Conservation (phyloP, 2,113 vertebrate species). For the Cheirogaleus medius region DNA sequence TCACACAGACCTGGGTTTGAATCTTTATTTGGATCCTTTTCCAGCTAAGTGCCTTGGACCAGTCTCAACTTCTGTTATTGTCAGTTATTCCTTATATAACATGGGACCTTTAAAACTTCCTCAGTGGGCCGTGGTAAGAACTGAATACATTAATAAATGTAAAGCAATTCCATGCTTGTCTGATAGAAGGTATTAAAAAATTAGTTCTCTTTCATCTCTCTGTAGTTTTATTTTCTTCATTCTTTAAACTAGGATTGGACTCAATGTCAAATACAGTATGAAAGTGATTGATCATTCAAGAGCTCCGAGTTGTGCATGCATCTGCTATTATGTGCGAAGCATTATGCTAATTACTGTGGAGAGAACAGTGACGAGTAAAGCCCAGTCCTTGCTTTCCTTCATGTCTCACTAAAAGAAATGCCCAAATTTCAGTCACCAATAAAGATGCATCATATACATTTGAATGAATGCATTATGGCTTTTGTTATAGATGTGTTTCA, state of each 20-base stretch:
- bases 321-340: not conserved
- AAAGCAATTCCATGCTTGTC: not conserved
- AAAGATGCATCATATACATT: not conserved
- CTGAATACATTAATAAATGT: not conserved
- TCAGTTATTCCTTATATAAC: not conserved
- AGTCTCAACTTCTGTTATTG: not conserved
- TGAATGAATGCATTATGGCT: not conserved
- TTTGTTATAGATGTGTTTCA: not conserved
- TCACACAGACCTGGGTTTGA: not conserved
- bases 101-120: not conserved
- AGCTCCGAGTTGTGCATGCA: not conserved
- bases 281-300: not conserved
- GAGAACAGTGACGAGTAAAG: not conserved
- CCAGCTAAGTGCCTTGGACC: not conserved
- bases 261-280: not conserved
- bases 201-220: not conserved
- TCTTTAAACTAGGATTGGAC: not conserved
- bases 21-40: not conserved
- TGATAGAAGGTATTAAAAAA: not conserved
- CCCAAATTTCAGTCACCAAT: not conserved
- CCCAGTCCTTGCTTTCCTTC: not conserved
- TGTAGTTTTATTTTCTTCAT: not conserved
- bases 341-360: not conserved
- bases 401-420: not conserved
- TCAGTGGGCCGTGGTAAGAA: not conserved